phyloP scores from a whole-genome alignment of 2,797 vertebrate genomes.

The Brachyalestes nurse region DNA sequence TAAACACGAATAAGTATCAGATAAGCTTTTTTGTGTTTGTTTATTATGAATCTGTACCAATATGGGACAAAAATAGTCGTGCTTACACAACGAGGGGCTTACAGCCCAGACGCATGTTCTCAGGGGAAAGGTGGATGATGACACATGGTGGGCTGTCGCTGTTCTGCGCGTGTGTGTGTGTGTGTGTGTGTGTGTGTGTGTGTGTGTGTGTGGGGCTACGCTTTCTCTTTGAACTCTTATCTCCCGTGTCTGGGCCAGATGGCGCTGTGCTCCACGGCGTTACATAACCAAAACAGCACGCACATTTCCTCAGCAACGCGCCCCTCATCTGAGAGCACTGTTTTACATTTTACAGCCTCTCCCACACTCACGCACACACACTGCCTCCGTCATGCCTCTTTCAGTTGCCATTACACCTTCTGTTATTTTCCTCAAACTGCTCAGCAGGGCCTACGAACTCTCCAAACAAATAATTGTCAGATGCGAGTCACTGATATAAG shows the following conservation, averaged over 20 bases:
- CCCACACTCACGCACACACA: slow-evolving; percentile 28
- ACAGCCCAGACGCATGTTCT: slow-evolving; percentile 4
- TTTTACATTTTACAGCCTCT: slow-evolving; percentile 53
- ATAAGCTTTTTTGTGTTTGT: slow-evolving; percentile 3
- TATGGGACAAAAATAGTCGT: slow-evolving; percentile 2
- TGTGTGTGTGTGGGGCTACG: too few species aligned
- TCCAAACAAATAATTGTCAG: slow-evolving; percentile 49
- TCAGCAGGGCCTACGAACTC: slow-evolving; percentile 37
- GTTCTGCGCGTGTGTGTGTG: slow-evolving; percentile 17
- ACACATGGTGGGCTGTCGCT: slow-evolving; percentile 10
- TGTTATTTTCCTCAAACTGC: slow-evolving; percentile 44
- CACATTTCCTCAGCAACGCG: slow-evolving; percentile 54
- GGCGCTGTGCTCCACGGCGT: slow-evolving; percentile 67
- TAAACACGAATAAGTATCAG: background rate
- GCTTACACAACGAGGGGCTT: slow-evolving; percentile 26
- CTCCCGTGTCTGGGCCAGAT: slow-evolving; percentile 71
- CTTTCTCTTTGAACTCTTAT: slow-evolving; percentile 71
- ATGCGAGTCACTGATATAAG: slow-evolving; percentile 25
- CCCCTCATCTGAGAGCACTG: slow-evolving; percentile 37
- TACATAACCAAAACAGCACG: slow-evolving; percentile 74
- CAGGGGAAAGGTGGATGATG: background rate
- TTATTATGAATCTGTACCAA: background rate
- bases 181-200: slow-evolving; percentile 26
- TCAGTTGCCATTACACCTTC: slow-evolving; percentile 41
- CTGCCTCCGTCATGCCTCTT: slow-evolving; percentile 32